Evolutionary conservation across 2,888 invertebrate species (phyloP).

Genomic region (Mesodorylaimus sp.): DNA sequence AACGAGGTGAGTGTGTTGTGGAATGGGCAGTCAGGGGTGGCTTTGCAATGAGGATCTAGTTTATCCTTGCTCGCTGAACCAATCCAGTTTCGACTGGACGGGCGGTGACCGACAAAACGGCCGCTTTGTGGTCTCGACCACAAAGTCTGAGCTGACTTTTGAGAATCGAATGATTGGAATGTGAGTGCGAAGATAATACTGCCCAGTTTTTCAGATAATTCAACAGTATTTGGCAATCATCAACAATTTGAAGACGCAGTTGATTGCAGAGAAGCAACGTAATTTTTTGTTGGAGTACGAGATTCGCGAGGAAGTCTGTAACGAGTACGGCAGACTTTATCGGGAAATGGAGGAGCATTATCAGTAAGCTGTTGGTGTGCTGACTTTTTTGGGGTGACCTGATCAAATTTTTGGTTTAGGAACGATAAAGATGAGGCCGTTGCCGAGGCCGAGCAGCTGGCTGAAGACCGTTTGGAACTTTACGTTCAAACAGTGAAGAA

Average conservation of each 20-base stretch:
- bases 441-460: neutral
- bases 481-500: constrained; percentile 4
- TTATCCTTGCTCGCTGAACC: neutral
- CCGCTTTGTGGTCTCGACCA: too few relatives aligned
- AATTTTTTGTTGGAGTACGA: constrained; percentile 1
- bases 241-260: neutral
- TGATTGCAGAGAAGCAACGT: constrained; percentile 4
- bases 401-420: neutral
- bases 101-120: neutral
- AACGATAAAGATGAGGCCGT: neutral
- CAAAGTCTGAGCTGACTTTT: too few relatives aligned
- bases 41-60: neutral
- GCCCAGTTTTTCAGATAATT: neutral
- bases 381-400: neutral
- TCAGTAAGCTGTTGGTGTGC: neutral
- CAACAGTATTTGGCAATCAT: neutral
- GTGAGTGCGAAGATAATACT: neutral
- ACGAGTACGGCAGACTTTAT: neutral
- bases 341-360: neutral
- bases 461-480: constrained; percentile 5
- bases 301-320: constrained; percentile 6
- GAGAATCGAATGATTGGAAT: too few relatives aligned
- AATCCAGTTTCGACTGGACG: too few relatives aligned
- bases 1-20: too few relatives aligned
- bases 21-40: too few relatives aligned